These are phyloP conservation scores for Chrosomus eos DNA, from an alignment of 2,797 vertebrate species.

Conservation along the genomic window DNA sequence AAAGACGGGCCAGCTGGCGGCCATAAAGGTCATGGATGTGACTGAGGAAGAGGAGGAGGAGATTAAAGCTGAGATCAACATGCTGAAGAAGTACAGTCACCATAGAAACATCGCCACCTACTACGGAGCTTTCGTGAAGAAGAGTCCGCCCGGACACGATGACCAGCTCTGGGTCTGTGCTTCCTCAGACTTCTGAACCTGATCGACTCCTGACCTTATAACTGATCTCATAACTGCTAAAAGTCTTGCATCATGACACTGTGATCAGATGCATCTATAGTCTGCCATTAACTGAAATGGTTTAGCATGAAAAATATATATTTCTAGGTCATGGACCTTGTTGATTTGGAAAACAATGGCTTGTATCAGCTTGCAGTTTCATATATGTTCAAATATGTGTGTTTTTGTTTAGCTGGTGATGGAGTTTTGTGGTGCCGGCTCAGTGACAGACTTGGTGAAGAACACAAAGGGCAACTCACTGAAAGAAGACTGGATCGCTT, in stretches of 20 bases:
- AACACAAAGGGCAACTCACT: constrained; percentile 93
- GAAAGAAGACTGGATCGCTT: constrained; percentile 94
- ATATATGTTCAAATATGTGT: constrained; percentile 36
- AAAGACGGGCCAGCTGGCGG: constrained; percentile 89
- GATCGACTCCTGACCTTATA: background rate
- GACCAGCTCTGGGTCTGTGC: constrained; percentile 92
- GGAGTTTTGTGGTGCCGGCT: constrained; percentile 95
- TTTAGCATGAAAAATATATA: background rate
- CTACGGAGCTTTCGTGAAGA: constrained; percentile 94
- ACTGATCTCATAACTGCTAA: background rate
- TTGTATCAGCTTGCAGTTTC: background rate
- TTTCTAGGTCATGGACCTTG: background rate
- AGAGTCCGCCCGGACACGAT: constrained; percentile 91
- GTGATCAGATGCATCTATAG: background rate
- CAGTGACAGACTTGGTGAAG: constrained; percentile 92
- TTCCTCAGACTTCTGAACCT: background rate
- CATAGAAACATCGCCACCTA: constrained; percentile 96
- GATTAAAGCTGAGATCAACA: constrained; percentile 97
- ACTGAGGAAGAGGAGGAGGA: constrained; percentile 96
- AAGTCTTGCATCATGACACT: background rate
- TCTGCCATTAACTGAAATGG: background rate
- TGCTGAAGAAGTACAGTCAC: constrained; percentile 96
- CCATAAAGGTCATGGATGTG: constrained; percentile 97
- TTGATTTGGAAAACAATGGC: background rate
- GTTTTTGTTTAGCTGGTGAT: constrained; percentile 86